Evolutionary conservation across 2,113 vertebrate genomes (phyloP), one percentile per base, ranked within the genome.

Genomic region (Bungarus multicinctus): DNA sequence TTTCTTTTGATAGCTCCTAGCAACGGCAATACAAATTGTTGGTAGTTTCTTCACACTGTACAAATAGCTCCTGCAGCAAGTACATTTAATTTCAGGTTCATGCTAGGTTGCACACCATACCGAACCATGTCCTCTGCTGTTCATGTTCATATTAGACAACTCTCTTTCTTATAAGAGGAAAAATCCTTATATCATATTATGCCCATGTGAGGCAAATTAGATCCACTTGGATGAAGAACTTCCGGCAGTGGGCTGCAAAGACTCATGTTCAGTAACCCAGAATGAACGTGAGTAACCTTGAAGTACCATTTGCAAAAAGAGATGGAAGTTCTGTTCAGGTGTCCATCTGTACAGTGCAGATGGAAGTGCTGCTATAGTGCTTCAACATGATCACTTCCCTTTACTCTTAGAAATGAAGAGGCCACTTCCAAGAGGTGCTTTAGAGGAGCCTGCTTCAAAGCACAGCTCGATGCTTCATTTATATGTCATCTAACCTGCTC

Each of bases 1-100:
- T 99, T 99, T 99, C 97, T 97, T 97, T 97, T 97, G 97, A 98
- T 97, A 97, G 97, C 97, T 97, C 97, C 97, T 98, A 98, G 98
- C 98, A 98, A 98, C 97, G 89, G 97, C 96, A 96, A 96, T 94
- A 96, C 91, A 92, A 97, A 94, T 95, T 95, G 95, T 93, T 94
- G 93, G 94, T 94, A 95, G 94, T 96, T 93, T 94, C 89, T 96
- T 97, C 90, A 0, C 94, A 96, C 93, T 93, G 95, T 58, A 92
- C 91, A 97, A 96, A 95, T 96, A 95, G 92, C 87, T 94, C 93
- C 94, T 45, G 23, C 89, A 96, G 91, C 90, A 96, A 92, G 90
- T 94, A 91, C 16, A 57, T 93, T 97, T 97, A 94, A 96, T 96
- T 97, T 91, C 85, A 94, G 90, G n/a, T 95, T 94, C 91, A 95